Evolutionary conservation across 2,888 invertebrate genomes (phyloP), one percentile per base, ranked within the genome.

Genomic region (Criorhina ranunculi): DNA sequence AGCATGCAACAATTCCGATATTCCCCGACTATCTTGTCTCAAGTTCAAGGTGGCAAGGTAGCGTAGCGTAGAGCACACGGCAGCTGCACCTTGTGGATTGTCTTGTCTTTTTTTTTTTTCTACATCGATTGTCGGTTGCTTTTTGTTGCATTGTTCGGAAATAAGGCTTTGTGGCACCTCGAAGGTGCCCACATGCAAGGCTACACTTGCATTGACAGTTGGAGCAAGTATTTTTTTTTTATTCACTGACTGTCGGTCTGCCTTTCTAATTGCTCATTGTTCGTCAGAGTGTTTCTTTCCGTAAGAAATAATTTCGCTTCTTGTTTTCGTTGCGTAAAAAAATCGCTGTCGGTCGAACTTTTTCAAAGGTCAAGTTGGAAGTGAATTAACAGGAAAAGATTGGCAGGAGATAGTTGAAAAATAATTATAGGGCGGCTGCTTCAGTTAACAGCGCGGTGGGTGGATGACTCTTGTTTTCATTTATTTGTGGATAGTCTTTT

Each of bases 21-120:
- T 60, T 73, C 59, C 66, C 60, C 66, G 46, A 72, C 57, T 73
- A 75, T 69, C 62, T 83, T 69, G 73, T 78, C 79, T 83, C 83
- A 83, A 83, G 83, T 83, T 83, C 83, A 83, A 83, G 83, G 82
- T 82, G 64, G 62, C 62, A 69, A 69, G 55, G 79, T 66, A 59
- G 42, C 31, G 31, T 57, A 69, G 62, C 49, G 79, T 66, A 59
- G 42, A 19, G 31, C 66, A 77, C 37, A 75, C 49, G 31, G 44
- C 79, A 60, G 53, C 70, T 73, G 83, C 73, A 75, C 83, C 78
- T 79, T 46, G 75, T 55, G 35, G 35, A 64, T 69, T 70, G 35
- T 73, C 15, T 59, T 73, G 29, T 31, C 7, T 42, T 15, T 60
- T 60, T 51, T 37, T 44, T 8, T 46, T 59, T 31, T 33, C 24